A percentile compares a stretch with the other conserved stretches of the same genome.
These are phyloP conservation scores for Lutjanus erythropterus DNA, from an alignment of 2,113 vertebrate genomes.

Conservation along the genomic window DNA sequence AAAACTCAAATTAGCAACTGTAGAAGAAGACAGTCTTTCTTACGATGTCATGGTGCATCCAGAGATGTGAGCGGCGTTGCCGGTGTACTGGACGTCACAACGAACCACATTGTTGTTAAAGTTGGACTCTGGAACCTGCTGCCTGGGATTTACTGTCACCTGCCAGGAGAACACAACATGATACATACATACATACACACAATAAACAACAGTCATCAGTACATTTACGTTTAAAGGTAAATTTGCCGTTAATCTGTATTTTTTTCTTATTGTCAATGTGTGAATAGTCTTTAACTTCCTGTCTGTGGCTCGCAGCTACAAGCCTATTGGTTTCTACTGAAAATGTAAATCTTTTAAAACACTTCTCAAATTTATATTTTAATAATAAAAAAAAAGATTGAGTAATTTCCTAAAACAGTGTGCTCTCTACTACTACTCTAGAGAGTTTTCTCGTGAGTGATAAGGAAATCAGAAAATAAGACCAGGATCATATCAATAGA, in stretches of 20 bases:
- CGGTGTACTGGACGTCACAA: slow-evolving; percentile 87
- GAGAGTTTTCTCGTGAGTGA: not conserved
- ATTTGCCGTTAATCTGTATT: no score
- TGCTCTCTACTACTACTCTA: no score
- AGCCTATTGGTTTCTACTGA: not conserved
- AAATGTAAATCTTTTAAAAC: not conserved
- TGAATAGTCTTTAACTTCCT: not conserved
- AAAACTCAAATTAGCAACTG: no score
- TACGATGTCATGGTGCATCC: slow-evolving; percentile 84
- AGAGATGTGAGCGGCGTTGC: slow-evolving; percentile 80
- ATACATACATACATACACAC: no score
- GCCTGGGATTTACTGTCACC: slow-evolving; percentile 87
- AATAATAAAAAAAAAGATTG: no score
- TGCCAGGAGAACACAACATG: slow-evolving; percentile 25
- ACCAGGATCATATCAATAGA: not conserved
- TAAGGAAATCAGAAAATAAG: not conserved
- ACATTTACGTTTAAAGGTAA: no score
- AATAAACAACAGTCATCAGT: not conserved
- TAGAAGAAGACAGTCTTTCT: slow-evolving; percentile 5
- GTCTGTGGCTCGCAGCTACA: not conserved
- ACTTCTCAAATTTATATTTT: no score
- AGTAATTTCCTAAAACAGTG: no score
- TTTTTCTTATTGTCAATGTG: not conserved
- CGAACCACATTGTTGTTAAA: slow-evolving; percentile 86
- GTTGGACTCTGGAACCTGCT: slow-evolving; percentile 86